Evolutionary conservation across 2,797 vertebrate genomes (phyloP).

Genomic region (Leptoclinus maculatus): DNA sequence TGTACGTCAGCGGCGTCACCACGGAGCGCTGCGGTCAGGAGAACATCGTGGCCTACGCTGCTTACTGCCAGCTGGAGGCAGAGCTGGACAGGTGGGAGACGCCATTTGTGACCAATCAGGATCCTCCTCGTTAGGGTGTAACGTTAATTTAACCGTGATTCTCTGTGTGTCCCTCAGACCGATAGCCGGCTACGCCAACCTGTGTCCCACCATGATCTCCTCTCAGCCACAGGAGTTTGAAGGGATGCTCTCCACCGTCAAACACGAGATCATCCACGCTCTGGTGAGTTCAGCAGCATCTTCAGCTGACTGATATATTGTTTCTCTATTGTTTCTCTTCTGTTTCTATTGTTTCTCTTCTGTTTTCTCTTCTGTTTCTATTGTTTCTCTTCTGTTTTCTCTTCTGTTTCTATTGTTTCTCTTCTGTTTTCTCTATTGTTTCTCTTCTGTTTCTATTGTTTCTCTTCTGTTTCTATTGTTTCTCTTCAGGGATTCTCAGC

Average conservation of each 20-base stretch:
- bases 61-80: slow-evolving; percentile 97
- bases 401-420: no score
- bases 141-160: background rate
- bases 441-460: no score
- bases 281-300: slow-evolving; percentile 83
- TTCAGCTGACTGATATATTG: no score
- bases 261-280: slow-evolving; percentile 98
- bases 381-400: no score
- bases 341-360: no score
- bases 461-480: no score
- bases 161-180: slow-evolving; percentile 81
- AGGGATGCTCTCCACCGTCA: slow-evolving; percentile 97
- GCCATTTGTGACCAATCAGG: background rate
- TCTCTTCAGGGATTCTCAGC: slow-evolving; percentile 93
- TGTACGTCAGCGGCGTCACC: slow-evolving; percentile 93
- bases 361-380: background rate
- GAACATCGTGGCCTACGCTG: slow-evolving; percentile 97
- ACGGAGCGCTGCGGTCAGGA: slow-evolving; percentile 96
- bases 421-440: no score
- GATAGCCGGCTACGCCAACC: slow-evolving; percentile 96
- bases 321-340: no score
- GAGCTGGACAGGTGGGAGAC: slow-evolving; percentile 91
- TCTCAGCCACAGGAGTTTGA: slow-evolving; percentile 94
- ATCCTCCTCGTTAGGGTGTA: no score
- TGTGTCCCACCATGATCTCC: slow-evolving; percentile 97